phyloP scores from a whole-genome alignment of 2,797 vertebrate species.

The Pipistrellus pipistrellus region DNA sequence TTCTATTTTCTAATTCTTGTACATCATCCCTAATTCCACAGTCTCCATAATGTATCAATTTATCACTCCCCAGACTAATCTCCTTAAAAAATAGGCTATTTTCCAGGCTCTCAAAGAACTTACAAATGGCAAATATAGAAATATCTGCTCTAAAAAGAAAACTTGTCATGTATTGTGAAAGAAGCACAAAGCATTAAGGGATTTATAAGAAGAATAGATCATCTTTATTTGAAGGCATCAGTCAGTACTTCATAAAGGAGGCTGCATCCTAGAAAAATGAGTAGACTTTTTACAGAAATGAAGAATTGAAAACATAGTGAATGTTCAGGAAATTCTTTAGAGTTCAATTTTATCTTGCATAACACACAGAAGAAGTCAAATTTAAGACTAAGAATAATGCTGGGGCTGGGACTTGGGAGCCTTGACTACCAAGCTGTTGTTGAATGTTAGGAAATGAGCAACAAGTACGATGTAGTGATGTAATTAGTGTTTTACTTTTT shows the following conservation, averaged over 20 bases:
- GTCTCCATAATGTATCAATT: neutral
- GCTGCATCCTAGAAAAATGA: neutral
- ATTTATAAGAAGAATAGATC: neutral
- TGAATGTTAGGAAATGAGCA: neutral
- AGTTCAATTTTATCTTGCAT: neutral
- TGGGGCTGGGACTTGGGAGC: neutral
- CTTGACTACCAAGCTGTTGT: neutral
- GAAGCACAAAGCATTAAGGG: neutral
- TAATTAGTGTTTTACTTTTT: neutral
- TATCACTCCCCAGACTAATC: neutral
- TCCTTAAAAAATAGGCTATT: neutral
- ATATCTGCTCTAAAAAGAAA: neutral
- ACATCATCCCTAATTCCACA: neutral
- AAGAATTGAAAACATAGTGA: neutral
- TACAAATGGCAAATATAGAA: neutral
- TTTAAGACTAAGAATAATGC: neutral
- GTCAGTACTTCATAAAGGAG: neutral
- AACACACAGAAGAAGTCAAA: neutral
- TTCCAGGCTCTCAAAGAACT: neutral
- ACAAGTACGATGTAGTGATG: neutral
- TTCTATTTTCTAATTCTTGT: neutral
- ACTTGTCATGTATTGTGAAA: neutral
- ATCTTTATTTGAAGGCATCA: neutral
- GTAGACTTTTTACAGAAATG: neutral
- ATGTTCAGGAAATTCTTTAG: neutral